These are phyloP conservation scores for Probosciger aterrimus DNA, from an alignment of 2,113 vertebrate species.

Conservation along the genomic window DNA sequence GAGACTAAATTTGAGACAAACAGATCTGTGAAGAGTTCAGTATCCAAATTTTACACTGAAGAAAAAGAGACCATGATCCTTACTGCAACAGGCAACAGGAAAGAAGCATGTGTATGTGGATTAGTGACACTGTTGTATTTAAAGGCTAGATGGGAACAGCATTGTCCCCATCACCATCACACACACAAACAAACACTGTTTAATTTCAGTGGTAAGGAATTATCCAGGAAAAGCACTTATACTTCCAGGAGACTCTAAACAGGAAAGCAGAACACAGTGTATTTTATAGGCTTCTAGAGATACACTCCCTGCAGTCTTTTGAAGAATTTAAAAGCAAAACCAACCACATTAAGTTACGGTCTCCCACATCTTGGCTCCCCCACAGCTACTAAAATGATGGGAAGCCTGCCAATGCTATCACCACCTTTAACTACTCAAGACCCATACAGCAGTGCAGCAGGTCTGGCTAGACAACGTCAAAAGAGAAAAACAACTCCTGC, in stretches of 20 bases:
- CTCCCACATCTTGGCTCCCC: not conserved
- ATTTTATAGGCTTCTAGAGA: not conserved
- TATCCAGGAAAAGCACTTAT: not conserved
- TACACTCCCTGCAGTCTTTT: not conserved
- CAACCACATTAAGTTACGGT: not conserved
- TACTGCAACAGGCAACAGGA: not conserved
- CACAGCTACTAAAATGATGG: not conserved
- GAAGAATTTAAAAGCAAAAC: not conserved
- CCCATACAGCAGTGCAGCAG: not conserved
- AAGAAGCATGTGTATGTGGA: rapidly evolving
- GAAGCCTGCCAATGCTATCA: not conserved
- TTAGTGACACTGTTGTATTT: not conserved
- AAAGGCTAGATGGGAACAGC: not conserved
- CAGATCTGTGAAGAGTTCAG: not conserved
- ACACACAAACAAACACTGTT: not conserved
- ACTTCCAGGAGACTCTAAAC: not conserved
- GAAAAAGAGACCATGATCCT: rapidly evolving
- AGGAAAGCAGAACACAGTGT: not conserved
- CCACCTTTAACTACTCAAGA: slow-evolving; percentile 15
- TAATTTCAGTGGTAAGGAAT: not conserved
- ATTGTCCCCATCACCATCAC: not conserved
- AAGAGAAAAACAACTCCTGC: slow-evolving; percentile 47
- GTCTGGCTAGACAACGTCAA: not conserved
- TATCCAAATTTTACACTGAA: not conserved
- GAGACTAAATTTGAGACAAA: not conserved